Conservation (phyloP, 2,113 vertebrate genomes). For the Rhagologus leucostigma region DNA sequence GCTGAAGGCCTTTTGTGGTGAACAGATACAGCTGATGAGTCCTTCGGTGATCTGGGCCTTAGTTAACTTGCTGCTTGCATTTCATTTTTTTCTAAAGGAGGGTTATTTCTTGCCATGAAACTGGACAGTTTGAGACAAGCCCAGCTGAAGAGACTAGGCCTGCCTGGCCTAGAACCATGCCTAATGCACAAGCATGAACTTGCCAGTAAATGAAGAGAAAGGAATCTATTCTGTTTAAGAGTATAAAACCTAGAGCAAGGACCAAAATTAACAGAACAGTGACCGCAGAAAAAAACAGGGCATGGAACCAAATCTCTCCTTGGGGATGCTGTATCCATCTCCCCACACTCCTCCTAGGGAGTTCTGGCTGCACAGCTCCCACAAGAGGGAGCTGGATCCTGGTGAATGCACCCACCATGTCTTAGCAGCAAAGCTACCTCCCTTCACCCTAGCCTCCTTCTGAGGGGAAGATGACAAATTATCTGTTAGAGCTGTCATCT, state of each 20-base stretch:
- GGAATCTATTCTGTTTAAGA: background rate
- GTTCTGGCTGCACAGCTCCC: background rate
- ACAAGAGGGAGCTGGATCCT: background rate
- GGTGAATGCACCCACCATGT: background rate
- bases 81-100: background rate
- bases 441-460: background rate
- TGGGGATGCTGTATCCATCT: background rate
- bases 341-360: fast-evolving
- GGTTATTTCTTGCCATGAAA: background rate
- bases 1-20: fast-evolving
- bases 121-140: background rate
- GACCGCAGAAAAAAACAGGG: background rate
- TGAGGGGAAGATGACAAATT: background rate
- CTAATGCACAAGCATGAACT: background rate
- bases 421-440: background rate
- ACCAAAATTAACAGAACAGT: background rate
- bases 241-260: background rate
- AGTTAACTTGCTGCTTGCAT: background rate
- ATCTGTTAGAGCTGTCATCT: background rate
- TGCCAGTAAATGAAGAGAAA: background rate
- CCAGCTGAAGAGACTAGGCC: background rate
- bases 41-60: fast-evolving
- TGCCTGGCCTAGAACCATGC: background rate
- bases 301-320: background rate
- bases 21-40: background rate